phyloP scores from a whole-genome alignment of 2,113 vertebrate genomes.

The Xenopus tropicalis region UCB_Xtro_10.0 CM004450.2:3298501-3299000 shows the following conservation, averaged over 20 bases:
- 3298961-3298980: slow-evolving; percentile 69
- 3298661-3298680: slow-evolving; percentile 80
- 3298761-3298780: too few species aligned
- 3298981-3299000: not conserved
- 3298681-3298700: slow-evolving; percentile 77
- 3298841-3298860: slow-evolving; percentile 68
- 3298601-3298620: slow-evolving; percentile 82
- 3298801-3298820: not conserved
- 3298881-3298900: slow-evolving; percentile 72
- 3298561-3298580: slow-evolving; percentile 73
- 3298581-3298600: slow-evolving; percentile 79
- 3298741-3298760: not conserved
- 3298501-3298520: too few species aligned
- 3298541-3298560: too few species aligned
- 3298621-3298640: slow-evolving; percentile 77
- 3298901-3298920: slow-evolving; percentile 82
- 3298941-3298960: slow-evolving; percentile 79
- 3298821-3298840: slow-evolving; percentile 52
- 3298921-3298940: slow-evolving; percentile 75
- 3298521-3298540: too few species aligned
- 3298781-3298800: too few species aligned
- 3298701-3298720: slow-evolving; percentile 76
- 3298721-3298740: slow-evolving; percentile 66
- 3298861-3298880: slow-evolving; percentile 73
- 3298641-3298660: slow-evolving; percentile 68